These are phyloP conservation scores for Proterorhinus semilunaris DNA, from an alignment of 2,113 vertebrate species.

Conservation along the genomic window DNA sequence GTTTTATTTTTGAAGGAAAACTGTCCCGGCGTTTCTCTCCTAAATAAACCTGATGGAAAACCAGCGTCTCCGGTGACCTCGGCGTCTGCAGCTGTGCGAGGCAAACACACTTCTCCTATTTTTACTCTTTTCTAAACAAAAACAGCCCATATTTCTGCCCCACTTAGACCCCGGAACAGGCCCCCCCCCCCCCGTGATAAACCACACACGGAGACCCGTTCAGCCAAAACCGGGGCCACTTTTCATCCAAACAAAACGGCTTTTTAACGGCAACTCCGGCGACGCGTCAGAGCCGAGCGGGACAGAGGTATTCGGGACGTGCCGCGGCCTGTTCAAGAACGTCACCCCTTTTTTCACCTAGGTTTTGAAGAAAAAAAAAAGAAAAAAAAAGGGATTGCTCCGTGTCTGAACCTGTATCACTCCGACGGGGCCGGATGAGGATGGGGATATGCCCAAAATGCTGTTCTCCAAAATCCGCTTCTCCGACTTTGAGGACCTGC, in stretches of 20 bases:
- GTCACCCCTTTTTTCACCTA: not conserved
- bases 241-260: not conserved
- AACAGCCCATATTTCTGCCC: not conserved
- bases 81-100: not conserved
- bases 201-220: not conserved
- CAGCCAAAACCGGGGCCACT: not conserved
- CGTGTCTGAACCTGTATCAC: not conserved
- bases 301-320: not conserved
- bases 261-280: not conserved
- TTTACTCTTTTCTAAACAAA: not conserved
- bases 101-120: not conserved
- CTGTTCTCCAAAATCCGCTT: conserved; percentile 60
- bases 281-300: not conserved
- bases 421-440: not conserved
- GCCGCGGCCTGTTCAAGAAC: not conserved
- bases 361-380: not conserved
- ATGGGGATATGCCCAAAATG: conserved; percentile 62
- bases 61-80: no score
- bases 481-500: conserved; percentile 57
- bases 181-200: not conserved
- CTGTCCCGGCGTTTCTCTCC: no score
- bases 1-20: no score
- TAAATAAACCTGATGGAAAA: no score
- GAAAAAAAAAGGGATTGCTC: not conserved
- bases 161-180: not conserved